Evolutionary conservation across 1,140 invertebrate species (phyloP).

Genomic region (Notospermus geniculatus): DNA sequence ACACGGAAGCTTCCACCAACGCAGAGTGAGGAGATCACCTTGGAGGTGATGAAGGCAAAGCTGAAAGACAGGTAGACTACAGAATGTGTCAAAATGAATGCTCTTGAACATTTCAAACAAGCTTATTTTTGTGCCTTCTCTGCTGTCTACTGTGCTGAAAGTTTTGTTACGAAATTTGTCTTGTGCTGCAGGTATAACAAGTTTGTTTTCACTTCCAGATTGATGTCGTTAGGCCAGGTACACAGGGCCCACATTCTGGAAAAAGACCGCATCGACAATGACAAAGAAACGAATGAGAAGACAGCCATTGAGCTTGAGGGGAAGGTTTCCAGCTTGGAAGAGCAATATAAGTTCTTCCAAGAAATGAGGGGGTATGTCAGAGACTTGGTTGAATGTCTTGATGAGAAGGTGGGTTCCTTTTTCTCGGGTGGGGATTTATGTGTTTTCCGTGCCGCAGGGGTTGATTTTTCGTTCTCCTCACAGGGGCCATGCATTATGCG

Average conservation of each 20-base stretch:
- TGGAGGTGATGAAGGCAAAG: slow-evolving; percentile 12
- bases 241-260: slow-evolving; percentile 61
- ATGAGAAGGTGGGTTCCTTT: slow-evolving; percentile 61
- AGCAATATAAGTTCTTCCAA: slow-evolving; percentile 88
- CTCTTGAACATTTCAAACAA: no score
- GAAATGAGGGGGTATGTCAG: slow-evolving; percentile 92
- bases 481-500: no score
- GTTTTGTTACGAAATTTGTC: no score
- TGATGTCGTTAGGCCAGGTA: slow-evolving; percentile 63
- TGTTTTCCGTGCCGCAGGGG: background rate
- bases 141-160: no score
- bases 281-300: slow-evolving; percentile 62
- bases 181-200: no score
- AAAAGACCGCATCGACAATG: slow-evolving; percentile 33
- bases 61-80: slow-evolving; percentile 13
- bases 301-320: slow-evolving; percentile 66
- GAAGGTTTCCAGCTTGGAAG: slow-evolving; percentile 68
- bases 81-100: no score
- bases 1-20: no score
- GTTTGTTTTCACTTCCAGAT: slow-evolving; percentile 49
- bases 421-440: background rate
- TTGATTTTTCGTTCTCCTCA: background rate
- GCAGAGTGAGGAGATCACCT: slow-evolving; percentile 5
- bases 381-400: slow-evolving; percentile 94
- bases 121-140: no score